phyloP scores from a whole-genome alignment of 2,113 vertebrate genomes.

The Colossoma macropomum region DNA sequence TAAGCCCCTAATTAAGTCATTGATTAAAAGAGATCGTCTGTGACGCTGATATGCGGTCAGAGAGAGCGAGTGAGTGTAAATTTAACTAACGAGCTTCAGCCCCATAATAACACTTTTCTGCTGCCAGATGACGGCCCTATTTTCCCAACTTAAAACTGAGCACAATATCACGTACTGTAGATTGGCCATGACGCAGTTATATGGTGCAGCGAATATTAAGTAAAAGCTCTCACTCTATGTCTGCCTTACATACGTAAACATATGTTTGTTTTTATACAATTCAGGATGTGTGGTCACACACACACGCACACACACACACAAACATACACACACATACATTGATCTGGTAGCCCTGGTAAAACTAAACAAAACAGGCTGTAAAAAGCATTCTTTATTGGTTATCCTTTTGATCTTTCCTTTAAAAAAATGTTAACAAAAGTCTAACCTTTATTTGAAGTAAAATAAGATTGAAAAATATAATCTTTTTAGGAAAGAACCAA shows the following conservation, averaged over 20 bases:
- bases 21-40: constrained; percentile 58
- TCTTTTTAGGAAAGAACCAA: no score
- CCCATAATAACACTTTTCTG: neutral
- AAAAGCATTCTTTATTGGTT: no score
- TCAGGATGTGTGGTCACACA: neutral
- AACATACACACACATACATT: no score
- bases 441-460: no score
- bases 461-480: no score
- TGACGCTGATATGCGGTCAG: constrained; percentile 53
- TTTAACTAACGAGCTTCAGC: constrained; percentile 52
- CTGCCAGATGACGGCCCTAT: neutral
- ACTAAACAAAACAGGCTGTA: no score
- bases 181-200: neutral
- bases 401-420: no score
- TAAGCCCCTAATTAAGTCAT: constrained; percentile 64
- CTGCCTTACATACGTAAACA: neutral
- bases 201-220: neutral
- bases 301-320: no score
- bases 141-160: neutral
- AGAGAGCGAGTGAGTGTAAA: constrained; percentile 48
- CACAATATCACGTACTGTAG: neutral
- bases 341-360: no score
- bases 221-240: neutral
- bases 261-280: no score
- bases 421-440: no score